Evolutionary conservation across 1,140 invertebrate genomes (phyloP).

Genomic region (Penaeus chinensis): DNA sequence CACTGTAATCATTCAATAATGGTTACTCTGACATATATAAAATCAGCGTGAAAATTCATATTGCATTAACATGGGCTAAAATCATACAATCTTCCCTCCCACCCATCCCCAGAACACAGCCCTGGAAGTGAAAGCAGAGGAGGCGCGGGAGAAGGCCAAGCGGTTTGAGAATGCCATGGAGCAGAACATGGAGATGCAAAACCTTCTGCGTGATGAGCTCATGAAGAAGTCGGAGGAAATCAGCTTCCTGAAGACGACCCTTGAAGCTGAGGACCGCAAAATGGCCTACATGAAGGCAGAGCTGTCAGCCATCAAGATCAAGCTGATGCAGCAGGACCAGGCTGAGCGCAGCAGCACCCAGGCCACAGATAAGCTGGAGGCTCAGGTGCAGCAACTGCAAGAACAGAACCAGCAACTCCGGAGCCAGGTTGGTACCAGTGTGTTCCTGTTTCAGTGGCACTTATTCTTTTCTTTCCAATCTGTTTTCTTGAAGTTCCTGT

Average conservation of each 20-base stretch:
- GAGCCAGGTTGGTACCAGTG: conserved; percentile 18
- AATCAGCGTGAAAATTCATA: no score
- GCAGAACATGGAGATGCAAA: conserved; percentile 48
- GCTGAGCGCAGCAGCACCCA: conserved; percentile 37
- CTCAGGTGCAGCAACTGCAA: conserved; percentile 32
- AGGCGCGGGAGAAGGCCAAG: conserved; percentile 35
- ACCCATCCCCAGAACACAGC: conserved; percentile 35
- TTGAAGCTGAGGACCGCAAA: conserved; percentile 42
- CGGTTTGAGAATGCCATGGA: conserved; percentile 35
- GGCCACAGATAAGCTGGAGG: conserved; percentile 25
- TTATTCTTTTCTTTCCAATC: neutral
- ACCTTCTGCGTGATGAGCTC: conserved; percentile 46
- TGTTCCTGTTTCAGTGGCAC: neutral
- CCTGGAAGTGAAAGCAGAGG: conserved; percentile 44
- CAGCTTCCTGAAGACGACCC: conserved; percentile 41
- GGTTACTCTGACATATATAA: no score
- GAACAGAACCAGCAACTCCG: conserved; percentile 38
- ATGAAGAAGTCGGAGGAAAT: conserved; percentile 51
- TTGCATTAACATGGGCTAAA: neutral
- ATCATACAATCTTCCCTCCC: neutral
- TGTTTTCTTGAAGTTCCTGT: no score
- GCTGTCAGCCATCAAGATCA: conserved; percentile 44
- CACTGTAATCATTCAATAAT: no score
- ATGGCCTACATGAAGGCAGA: conserved; percentile 54
- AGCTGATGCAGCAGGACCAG: conserved; percentile 38